Base-by-base conservation (phyloP, 2,888 invertebrate genomes). In the Philonicus albiceps region DNA sequence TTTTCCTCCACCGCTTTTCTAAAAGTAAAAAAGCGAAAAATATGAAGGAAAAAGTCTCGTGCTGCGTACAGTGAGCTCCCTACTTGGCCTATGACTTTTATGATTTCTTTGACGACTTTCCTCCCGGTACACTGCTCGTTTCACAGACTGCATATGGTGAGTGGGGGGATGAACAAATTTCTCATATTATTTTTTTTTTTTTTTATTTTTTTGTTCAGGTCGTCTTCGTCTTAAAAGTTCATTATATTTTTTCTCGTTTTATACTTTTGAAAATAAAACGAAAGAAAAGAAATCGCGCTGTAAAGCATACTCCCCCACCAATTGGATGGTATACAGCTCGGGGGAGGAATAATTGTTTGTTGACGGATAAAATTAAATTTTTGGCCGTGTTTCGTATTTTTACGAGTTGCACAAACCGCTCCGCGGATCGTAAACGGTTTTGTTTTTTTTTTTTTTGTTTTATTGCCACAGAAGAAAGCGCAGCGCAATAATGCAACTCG, bases 301-400 rank as follows among this genome's bases (percentile, higher is more conserved):
- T 19, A 64, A 37, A 2, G 11, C 37, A 7, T 37, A 7, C 64
- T 64, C 64, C 64, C 27, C 22, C 22, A 3, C 6, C 3, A 1
- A 3, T n/a, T 49, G 1, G 16, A 49, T 7, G 49, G 27, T n/a
- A 16, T 16, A 7, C n/a, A 40, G 40, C 49, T 19, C n/a, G 64
- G 2, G 64, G 22, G 19, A 64, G 19, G 22, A 40, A 13, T 76
- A 76, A 76, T 76, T 40, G 76, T 40, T 76, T 76, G 76, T 76
- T 76, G 76, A 76, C 40, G 76, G 64, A 37, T 76, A 22, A 37
- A 76, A 76, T 76, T 76, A 37, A 76, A 76, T 76, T 76, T 76
- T 76, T 76, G 76, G 76, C 40, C 76, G 1, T 22, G 40, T 8
- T 40, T n/a, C n/a, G 37, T 37, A n/a, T 22, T 76, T 76, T 76